Conservation (phyloP, 2,888 invertebrate genomes). For the Eubasilissa splendida region DNA sequence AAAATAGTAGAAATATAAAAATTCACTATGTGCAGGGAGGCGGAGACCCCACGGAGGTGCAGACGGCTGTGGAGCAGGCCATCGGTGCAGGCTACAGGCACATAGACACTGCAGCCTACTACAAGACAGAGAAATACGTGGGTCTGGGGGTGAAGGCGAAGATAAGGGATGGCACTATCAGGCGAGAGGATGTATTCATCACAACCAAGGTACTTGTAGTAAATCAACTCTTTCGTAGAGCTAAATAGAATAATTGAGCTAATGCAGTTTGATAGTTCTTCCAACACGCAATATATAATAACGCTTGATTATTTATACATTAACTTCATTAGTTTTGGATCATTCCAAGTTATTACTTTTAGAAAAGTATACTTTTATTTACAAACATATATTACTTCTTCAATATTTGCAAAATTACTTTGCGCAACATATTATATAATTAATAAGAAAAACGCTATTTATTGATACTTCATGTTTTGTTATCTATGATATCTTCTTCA, state of each 20-base stretch:
- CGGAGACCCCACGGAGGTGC: conserved; percentile 62
- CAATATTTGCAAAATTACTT: no score
- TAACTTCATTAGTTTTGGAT: no score
- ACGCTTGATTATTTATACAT: no score
- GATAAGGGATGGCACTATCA: conserved; percentile 66
- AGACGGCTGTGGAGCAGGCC: conserved; percentile 71
- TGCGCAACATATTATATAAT: no score
- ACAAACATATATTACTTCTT: no score
- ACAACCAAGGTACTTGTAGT: conserved; percentile 69
- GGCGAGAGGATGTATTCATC: conserved; percentile 72
- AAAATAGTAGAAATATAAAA: neutral
- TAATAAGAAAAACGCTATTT: no score
- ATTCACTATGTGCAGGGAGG: conserved; percentile 23
- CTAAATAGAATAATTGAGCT: neutral
- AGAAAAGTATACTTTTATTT: no score
- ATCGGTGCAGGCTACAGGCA: conserved; percentile 78
- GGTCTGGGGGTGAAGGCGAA: conserved; percentile 70
- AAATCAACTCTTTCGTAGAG: neutral
- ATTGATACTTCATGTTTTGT: no score
- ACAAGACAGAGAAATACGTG: conserved; percentile 73
- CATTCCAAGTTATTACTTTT: no score
- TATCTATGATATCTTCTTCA: no score
- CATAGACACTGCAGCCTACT: conserved; percentile 77
- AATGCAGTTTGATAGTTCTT: no score
- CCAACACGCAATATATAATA: no score